Base-by-base conservation (phyloP, 2,113 vertebrate species). In the Glaucidium brasilianum region DNA sequence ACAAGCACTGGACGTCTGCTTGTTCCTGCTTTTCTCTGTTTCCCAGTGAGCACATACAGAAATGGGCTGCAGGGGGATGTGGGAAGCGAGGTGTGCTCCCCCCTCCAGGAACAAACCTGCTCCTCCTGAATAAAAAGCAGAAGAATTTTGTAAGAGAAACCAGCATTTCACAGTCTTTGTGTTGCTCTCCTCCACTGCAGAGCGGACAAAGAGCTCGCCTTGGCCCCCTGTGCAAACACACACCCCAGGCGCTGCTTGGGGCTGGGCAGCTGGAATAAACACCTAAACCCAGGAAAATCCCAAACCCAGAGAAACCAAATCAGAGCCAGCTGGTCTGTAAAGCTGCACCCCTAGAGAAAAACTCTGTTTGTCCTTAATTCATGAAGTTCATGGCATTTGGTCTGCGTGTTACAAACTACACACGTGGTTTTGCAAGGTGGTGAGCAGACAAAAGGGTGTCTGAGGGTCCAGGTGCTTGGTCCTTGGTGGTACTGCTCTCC, bases 1-100 rank as follows among this genome's bases (percentile, higher is more conserved):
- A 80, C 5, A 84, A 82, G 79, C 21, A 2, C 55, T 32, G 21
- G 68, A 82, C 77, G 34, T 8, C 35, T 0, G 0, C n/a, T 47
- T 29, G 15, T 47, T 82, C 58, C 35, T 23, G 26, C 27, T 49
- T 58, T 53, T 43, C 73, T 26, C 6, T 29, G 56, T 43, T 88
- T 68, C 84, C 62, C 19, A 35, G 47, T 0, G 2, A 76, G 25
- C 14, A 53, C 32, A 22, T 7, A 35, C 7, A 19, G 45, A 81
- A 78, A 35, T 1, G 17, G 35, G 23, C 72, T 45, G 35, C 0
- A 0, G 30, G 64, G 18, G 19, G 58, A 55, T 23, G n/a, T 0
- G 22, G 45, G 53, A 50, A 60, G 23, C 1, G 1, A 60, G 49
- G 47, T 11, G 27, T 29, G 53, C 13, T 73, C 39, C 18, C 15